Conservation (phyloP, 2,888 invertebrate species). For the Pristionchus arcanus region DNA sequence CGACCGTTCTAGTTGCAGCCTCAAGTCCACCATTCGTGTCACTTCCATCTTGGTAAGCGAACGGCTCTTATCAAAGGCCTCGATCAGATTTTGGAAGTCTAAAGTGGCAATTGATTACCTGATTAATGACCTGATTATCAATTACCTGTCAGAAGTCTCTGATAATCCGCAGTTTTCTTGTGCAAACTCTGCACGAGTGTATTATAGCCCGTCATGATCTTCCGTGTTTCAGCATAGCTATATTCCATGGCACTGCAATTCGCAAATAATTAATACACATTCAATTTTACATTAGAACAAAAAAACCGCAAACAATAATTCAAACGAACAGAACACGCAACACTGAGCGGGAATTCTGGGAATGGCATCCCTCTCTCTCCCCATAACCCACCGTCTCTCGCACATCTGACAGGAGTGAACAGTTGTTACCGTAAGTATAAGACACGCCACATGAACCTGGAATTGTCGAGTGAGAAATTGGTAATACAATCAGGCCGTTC, state of each 20-base stretch:
- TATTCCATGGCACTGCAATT: not conserved
- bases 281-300: not conserved
- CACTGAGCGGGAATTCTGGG: not conserved
- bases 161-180: not conserved
- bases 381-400: no score
- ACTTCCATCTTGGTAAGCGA: no score
- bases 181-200: not conserved
- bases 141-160: not conserved
- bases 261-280: not conserved
- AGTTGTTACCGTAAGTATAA: not conserved
- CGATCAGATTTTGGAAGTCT: conserved; percentile 37
- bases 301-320: not conserved
- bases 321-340: not conserved
- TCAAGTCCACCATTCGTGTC: not conserved
- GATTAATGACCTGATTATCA: not conserved
- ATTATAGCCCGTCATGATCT: not conserved
- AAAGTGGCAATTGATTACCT: not conserved
- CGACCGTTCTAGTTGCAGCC: not conserved
- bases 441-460: not conserved
- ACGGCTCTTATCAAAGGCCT: not conserved
- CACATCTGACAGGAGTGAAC: not conserved
- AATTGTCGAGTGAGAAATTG: not conserved
- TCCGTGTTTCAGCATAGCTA: not conserved
- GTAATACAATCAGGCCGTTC: not conserved
- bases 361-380: not conserved